Evolutionary conservation across 2,113 vertebrate species (phyloP).

Genomic region (Solea senegalensis): DNA sequence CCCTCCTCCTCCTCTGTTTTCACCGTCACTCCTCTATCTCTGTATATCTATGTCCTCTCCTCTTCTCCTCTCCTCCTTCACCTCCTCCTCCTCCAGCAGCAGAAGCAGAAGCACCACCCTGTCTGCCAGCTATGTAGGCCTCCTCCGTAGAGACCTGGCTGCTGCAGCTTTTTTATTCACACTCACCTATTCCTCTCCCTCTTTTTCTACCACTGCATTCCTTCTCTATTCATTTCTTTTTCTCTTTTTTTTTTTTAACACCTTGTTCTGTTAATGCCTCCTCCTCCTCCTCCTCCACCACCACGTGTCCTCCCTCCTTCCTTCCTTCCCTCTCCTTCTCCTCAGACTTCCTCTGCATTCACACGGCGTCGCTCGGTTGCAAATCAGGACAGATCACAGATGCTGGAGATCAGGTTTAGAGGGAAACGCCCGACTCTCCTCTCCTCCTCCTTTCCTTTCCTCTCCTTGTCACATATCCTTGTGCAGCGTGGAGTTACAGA

Average conservation of each 20-base stretch:
- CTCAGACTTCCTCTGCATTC: constrained; percentile 45
- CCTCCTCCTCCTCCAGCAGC: not conserved
- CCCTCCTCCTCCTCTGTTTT: constrained; percentile 26
- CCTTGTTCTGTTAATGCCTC: constrained; percentile 24
- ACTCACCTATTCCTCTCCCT: constrained; percentile 56
- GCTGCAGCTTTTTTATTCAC: constrained; percentile 68
- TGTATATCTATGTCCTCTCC: constrained; percentile 52
- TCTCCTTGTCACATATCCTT: constrained; percentile 42
- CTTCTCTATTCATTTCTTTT: constrained; percentile 41
- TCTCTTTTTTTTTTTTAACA: not conserved
- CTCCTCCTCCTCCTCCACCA: constrained; percentile 22
- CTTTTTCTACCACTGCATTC: constrained; percentile 46
- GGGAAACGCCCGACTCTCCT: constrained; percentile 40
- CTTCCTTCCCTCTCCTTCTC: not conserved
- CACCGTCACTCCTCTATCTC: constrained; percentile 35
- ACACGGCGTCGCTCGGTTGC: constrained; percentile 36
- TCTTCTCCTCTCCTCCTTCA: constrained; percentile 11
- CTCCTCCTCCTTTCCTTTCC: too few relatives aligned
- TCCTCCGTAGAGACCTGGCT: constrained; percentile 77
- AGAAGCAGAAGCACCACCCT: constrained; percentile 47
- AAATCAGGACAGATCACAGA: constrained; percentile 67
- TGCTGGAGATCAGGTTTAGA: constrained; percentile 66
- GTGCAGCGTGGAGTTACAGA: constrained; percentile 46
- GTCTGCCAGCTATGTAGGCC: constrained; percentile 80
- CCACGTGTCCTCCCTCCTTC: constrained; percentile 1